phyloP scores from a whole-genome alignment of 2,888 invertebrate genomes.

The Erpobdella octoculata region DNA sequence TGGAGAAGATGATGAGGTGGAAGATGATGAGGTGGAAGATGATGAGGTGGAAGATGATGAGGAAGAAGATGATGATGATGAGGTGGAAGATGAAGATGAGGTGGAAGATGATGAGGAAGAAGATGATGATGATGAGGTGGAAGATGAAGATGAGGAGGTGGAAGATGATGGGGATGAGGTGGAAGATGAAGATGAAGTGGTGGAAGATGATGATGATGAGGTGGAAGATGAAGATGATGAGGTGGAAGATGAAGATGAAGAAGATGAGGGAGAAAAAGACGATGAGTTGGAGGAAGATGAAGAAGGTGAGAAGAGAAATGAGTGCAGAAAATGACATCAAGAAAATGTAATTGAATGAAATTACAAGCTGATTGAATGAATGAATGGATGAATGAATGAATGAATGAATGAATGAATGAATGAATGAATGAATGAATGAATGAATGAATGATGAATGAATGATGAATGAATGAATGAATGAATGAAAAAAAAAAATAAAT shows the following conservation, averaged over 20 bases:
- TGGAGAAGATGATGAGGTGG: not conserved
- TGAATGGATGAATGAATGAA: not conserved
- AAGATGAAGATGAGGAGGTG: not conserved
- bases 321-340: not conserved
- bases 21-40: not conserved
- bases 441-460: not conserved
- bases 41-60: slow-evolving; percentile 8
- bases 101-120: not conserved
- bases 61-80: slow-evolving; percentile 1
- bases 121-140: slow-evolving; percentile 2
- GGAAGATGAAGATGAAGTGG: not conserved
- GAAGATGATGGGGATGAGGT: not conserved
- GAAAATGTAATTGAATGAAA: not conserved
- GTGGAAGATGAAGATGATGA: not conserved
- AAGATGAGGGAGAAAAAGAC: not conserved
- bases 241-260: not conserved
- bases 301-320: not conserved
- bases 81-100: not conserved
- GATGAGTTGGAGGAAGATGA: not conserved
- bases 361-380: not conserved
- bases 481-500: not conserved
- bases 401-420: not conserved
- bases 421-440: not conserved
- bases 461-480: not conserved
- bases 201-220: not conserved